A percentile compares a stretch with the other conserved stretches of the same genome.
These are phyloP conservation scores for Harpagoxenus sublaevis DNA, from an alignment of 2,888 invertebrate species.

Conservation along the genomic window DNA sequence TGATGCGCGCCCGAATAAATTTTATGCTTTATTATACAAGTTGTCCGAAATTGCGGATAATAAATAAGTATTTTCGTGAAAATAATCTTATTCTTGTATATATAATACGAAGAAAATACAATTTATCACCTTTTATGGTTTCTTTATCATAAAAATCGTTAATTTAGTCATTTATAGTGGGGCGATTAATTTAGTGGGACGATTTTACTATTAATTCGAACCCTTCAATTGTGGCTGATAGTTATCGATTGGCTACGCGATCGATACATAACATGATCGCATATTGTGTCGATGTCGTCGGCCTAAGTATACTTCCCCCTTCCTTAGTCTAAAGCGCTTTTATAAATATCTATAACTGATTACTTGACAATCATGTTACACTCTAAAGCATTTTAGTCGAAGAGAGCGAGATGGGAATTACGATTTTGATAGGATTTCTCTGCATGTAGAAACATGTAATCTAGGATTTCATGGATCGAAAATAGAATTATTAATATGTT, in stretches of 20 bases:
- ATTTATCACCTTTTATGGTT: not conserved
- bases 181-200: not conserved
- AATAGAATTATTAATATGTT: slow-evolving; percentile 24
- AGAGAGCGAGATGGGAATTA: slow-evolving; percentile 23
- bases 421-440: slow-evolving; percentile 11
- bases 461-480: slow-evolving; percentile 24
- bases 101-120: not conserved
- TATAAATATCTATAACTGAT: slow-evolving; percentile 36
- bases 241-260: not conserved
- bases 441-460: slow-evolving; percentile 42
- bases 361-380: slow-evolving; percentile 18
- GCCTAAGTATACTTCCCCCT: not conserved
- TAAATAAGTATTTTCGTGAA: not conserved
- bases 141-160: not conserved
- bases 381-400: slow-evolving; percentile 28
- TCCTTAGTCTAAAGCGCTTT: slow-evolving; percentile 10
- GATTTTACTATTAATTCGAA: slow-evolving; percentile 3
- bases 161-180: not conserved
- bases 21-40: not conserved
- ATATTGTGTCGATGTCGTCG: not conserved
- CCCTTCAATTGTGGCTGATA: not conserved
- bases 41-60: not conserved
- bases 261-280: not conserved
- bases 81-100: not conserved
- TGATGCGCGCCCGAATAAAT: not conserved